These are phyloP conservation scores for Pristiophorus japonicus DNA, from an alignment of 2,113 vertebrate genomes.

Conservation along the genomic window DNA sequence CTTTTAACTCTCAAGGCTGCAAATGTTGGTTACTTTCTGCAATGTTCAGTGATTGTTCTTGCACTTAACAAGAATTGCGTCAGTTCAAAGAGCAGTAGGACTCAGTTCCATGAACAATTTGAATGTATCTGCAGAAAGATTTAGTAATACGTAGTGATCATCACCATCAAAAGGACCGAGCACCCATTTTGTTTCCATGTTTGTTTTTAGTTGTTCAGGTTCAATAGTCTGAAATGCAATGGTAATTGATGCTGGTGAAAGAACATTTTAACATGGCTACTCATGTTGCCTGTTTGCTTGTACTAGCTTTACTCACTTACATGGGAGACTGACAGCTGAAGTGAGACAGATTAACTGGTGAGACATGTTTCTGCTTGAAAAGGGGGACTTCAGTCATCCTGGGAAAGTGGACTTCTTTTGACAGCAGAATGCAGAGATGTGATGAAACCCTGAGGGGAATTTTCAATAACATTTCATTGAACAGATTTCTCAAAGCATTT, in stretches of 20 bases:
- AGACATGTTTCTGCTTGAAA: neutral
- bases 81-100: neutral
- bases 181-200: conserved; percentile 20
- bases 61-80: neutral
- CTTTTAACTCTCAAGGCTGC: neutral
- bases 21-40: neutral
- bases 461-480: neutral
- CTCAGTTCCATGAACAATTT: conserved; percentile 1
- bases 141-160: neutral
- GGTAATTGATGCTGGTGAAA: conserved; percentile 18
- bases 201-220: conserved; percentile 30
- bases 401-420: conserved; percentile 28
- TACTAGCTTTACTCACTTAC: conserved; percentile 3
- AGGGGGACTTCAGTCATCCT: neutral
- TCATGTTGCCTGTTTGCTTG: conserved; percentile 13
- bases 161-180: neutral
- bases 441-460: neutral
- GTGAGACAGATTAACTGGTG: conserved; percentile 25
- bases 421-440: neutral
- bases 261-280: neutral
- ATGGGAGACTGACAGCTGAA: conserved; percentile 34
- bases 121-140: neutral
- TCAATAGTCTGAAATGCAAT: conserved; percentile 15
- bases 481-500: neutral
- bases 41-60: neutral